phyloP scores from a whole-genome alignment of 2,113 vertebrate species.

The Gymnorhina tibicen region DNA sequence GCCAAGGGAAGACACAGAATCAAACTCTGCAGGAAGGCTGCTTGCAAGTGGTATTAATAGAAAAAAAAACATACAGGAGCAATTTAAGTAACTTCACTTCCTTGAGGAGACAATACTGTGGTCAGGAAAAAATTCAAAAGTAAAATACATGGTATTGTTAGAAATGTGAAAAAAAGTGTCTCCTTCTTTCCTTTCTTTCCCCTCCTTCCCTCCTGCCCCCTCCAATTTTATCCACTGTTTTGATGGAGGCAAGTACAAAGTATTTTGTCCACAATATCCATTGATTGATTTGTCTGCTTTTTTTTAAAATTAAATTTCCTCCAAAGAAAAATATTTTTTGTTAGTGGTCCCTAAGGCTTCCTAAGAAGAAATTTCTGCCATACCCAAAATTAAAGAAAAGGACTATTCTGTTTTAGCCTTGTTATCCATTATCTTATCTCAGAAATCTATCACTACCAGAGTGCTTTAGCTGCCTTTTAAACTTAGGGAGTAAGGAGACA shows the following conservation, averaged over 20 bases:
- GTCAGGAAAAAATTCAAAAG: background rate
- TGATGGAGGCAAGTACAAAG: background rate
- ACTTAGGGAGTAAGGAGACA: background rate
- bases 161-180: background rate
- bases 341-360: background rate
- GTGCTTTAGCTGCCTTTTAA: background rate
- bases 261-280: background rate
- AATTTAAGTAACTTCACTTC: slow-evolving; percentile 12
- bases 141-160: background rate
- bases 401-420: background rate
- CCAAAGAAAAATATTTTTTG: background rate
- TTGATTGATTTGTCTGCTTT: background rate
- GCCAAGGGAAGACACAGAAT: slow-evolving; percentile 7
- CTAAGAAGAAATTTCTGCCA: background rate
- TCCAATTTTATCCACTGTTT: background rate
- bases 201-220: accelerated
- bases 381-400: background rate
- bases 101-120: background rate
- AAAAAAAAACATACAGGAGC: slow-evolving; percentile 24
- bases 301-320: background rate
- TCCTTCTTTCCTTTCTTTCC: background rate
- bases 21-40: slow-evolving; percentile 35
- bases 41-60: slow-evolving; percentile 57
- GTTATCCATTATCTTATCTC: background rate
- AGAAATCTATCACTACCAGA: background rate